Percentiles rank a stretch among this genome's conserved stretches.
Conservation (phyloP, 2,888 invertebrate genomes). For the Lumbricus terrestris region DNA sequence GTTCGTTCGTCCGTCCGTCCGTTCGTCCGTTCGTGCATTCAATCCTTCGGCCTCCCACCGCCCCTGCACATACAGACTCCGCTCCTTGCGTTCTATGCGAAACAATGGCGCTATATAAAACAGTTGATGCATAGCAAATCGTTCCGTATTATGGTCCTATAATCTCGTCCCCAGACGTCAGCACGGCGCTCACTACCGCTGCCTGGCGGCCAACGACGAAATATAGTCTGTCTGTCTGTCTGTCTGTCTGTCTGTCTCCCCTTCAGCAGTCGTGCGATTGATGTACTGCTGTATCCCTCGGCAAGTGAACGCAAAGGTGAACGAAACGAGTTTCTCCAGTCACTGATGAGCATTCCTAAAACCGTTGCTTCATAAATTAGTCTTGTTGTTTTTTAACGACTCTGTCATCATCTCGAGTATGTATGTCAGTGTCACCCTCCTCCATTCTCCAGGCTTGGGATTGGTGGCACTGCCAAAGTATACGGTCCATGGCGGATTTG, state of each 20-base stretch:
- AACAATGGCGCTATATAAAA: neutral
- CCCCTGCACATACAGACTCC: neutral
- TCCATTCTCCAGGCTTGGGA: too few relatives aligned
- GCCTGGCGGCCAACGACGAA: neutral
- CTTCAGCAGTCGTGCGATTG: neutral
- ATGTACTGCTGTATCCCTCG: neutral
- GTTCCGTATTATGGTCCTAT: neutral
- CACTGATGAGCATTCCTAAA: too few relatives aligned
- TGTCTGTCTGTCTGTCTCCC: neutral
- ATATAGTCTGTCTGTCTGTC: neutral
- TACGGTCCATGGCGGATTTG: too few relatives aligned
- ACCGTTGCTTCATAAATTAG: too few relatives aligned
- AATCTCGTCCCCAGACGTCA: neutral
- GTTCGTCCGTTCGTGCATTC: neutral
- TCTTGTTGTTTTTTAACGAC: too few relatives aligned
- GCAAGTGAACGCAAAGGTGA: neutral
- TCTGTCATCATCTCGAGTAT: too few relatives aligned
- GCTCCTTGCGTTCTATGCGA: neutral
- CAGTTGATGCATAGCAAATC: neutral
- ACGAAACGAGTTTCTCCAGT: neutral
- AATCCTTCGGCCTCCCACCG: neutral
- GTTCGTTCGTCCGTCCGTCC: neutral
- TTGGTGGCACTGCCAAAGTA: too few relatives aligned
- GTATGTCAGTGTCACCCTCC: too few relatives aligned
- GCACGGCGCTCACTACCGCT: neutral